A percentile compares a stretch with the other conserved stretches of the same genome.
phyloP scores from a whole-genome alignment of 2,797 vertebrate species.

The Sebastolobus alascanus region DNA sequence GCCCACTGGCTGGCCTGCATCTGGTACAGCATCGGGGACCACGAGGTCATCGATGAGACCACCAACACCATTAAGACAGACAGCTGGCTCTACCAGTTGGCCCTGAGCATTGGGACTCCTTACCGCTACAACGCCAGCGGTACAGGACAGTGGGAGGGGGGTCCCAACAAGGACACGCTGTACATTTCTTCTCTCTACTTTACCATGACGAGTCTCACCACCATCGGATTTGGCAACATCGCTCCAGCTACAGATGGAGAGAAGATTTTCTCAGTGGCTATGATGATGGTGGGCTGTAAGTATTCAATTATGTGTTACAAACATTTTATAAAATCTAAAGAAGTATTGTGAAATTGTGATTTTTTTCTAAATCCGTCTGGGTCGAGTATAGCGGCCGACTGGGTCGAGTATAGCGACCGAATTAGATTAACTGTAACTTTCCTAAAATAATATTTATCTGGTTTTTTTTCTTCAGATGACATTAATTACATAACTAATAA shows the following conservation, averaged over 20 bases:
- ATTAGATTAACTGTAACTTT: too few species aligned
- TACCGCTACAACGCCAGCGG: constrained; percentile 94
- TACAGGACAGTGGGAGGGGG: constrained; percentile 95
- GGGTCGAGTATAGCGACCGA: too few species aligned
- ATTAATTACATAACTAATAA: constrained; percentile 30
- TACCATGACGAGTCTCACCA: constrained; percentile 99
- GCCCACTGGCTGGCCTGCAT: constrained; percentile 99
- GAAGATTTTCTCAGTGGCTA: constrained; percentile 98
- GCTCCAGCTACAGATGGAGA: constrained; percentile 96
- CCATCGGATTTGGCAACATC: constrained; percentile 98
- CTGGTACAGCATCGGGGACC: constrained; percentile 99
- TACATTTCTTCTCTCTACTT: constrained; percentile 99
- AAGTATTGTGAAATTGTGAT: not conserved
- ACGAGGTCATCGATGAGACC: constrained; percentile 94
- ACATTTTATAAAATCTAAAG: not conserved
- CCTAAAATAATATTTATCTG: too few species aligned
- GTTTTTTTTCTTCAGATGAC: too few species aligned
- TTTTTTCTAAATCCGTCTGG: not conserved
- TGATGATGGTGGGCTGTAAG: constrained; percentile 99
- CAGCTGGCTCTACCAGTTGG: constrained; percentile 98
- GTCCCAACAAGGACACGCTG: constrained; percentile 95
- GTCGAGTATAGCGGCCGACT: too few species aligned
- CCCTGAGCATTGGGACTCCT: constrained; percentile 92
- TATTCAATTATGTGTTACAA: constrained; percentile 34
- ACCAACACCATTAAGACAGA: constrained; percentile 95